Evolutionary conservation across 2,888 invertebrate species (phyloP).

Genomic region (Eledona agricola): DNA sequence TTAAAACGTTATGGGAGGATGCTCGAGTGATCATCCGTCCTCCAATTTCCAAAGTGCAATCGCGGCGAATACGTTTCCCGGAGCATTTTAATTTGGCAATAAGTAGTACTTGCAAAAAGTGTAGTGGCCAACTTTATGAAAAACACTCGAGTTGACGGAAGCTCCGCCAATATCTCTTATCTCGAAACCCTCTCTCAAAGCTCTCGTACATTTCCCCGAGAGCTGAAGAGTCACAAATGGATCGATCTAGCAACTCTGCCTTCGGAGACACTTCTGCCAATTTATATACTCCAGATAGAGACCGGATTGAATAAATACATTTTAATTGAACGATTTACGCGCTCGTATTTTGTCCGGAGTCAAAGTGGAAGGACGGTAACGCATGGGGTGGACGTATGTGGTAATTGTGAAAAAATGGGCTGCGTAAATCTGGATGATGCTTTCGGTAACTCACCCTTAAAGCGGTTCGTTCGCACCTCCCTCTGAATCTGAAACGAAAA

Average conservation of each 20-base stretch:
- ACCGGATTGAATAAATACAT: constrained; percentile 40
- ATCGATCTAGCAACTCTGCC: constrained; percentile 28
- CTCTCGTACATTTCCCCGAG: constrained; percentile 34
- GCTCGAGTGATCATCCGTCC: constrained; percentile 7
- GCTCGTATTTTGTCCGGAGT: constrained; percentile 10
- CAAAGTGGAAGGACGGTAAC: background rate
- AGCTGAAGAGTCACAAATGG: constrained; percentile 37
- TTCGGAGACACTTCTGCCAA: constrained; percentile 35
- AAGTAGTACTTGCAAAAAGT: constrained; percentile 17
- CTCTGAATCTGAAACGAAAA: constrained; percentile 28
- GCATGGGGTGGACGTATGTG: constrained; percentile 1
- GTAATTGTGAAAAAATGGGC: constrained; percentile 3
- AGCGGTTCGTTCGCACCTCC: constrained; percentile 21
- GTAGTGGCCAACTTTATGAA: constrained; percentile 35
- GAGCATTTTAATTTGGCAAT: constrained; percentile 26
- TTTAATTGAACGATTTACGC: constrained; percentile 37
- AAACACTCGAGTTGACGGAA: constrained; percentile 34
- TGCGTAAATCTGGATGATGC: constrained; percentile 8
- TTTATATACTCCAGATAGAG: constrained; percentile 36
- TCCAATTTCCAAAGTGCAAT: constrained; percentile 17
- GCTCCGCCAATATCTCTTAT: constrained; percentile 36
- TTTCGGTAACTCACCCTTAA: constrained; percentile 22
- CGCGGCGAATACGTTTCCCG: constrained; percentile 11
- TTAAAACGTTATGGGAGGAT: constrained; percentile 8
- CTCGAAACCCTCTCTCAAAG: constrained; percentile 31